Conservation (phyloP, 2,113 vertebrate species). For the Bubo blakistoni region DNA sequence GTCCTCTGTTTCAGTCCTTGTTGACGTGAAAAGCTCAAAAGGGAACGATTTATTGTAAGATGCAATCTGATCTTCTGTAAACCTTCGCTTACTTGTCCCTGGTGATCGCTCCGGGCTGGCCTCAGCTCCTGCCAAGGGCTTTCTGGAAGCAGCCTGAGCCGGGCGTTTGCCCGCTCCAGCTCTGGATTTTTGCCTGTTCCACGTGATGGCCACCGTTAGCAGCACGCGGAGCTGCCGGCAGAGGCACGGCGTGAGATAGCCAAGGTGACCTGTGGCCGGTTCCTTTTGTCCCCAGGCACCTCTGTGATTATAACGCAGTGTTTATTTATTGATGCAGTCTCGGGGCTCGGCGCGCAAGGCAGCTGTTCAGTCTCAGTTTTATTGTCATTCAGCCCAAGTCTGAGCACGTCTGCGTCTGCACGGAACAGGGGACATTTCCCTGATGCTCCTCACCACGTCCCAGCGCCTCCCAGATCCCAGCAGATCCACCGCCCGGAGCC, state of each 20-base stretch:
- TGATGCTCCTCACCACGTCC: background rate
- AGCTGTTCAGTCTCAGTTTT: background rate
- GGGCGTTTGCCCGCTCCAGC: accelerated
- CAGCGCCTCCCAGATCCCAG: background rate
- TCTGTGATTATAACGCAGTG: accelerated
- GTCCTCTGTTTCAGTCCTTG: background rate
- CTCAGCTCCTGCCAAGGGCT: background rate
- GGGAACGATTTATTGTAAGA: background rate
- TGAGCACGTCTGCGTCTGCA: accelerated
- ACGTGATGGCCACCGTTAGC: accelerated
- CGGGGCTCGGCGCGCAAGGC: accelerated
- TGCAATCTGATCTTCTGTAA: background rate
- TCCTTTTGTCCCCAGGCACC: background rate
- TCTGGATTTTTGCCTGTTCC: background rate
- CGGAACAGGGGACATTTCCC: accelerated
- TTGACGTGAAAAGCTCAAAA: background rate
- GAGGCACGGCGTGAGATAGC: accelerated
- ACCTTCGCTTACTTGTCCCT: background rate
- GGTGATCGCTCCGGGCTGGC: background rate
- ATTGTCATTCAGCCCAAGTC: background rate
- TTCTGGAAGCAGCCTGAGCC: background rate
- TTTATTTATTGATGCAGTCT: background rate
- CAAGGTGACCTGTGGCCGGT: accelerated
- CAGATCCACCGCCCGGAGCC: accelerated
- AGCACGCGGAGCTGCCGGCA: accelerated